phyloP scores from a whole-genome alignment of 2,797 vertebrate genomes.

The Molossus molossus region DNA sequence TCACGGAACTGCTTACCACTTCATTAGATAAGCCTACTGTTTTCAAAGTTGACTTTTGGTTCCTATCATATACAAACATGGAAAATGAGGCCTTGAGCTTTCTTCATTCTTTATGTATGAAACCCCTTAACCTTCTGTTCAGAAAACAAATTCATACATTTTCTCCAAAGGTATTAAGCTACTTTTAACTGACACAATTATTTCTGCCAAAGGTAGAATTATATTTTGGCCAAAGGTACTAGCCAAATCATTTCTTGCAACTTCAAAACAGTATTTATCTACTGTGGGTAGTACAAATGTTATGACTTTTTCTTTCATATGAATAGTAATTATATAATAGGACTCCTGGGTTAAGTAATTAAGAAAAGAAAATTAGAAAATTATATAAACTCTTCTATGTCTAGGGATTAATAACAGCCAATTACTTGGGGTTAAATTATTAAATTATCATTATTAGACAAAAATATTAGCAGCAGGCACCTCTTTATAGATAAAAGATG shows the following conservation, averaged over 20 bases:
- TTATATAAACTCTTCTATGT: background rate
- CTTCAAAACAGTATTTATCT: slow-evolving; percentile 9
- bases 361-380: slow-evolving; percentile 37
- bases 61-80: background rate
- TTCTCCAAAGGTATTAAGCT: background rate
- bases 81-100: background rate
- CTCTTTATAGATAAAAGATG: background rate
- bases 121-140: slow-evolving; percentile 22
- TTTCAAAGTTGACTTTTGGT: background rate
- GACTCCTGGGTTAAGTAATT: slow-evolving; percentile 2
- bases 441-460: slow-evolving; percentile 29
- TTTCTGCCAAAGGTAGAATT: slow-evolving; percentile 27
- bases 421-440: slow-evolving; percentile 19
- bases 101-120: background rate
- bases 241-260: slow-evolving; percentile 35
- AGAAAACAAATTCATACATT: background rate
- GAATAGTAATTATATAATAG: slow-evolving; percentile 20
- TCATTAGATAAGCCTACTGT: background rate
- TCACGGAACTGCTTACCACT: background rate
- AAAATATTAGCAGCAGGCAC: background rate
- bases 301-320: background rate
- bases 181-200: slow-evolving; percentile 29
- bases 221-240: background rate
- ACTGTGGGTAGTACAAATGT: background rate
- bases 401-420: background rate